Base-by-base conservation (phyloP, 1,140 invertebrate species). In the Drosophila equinoxialis region DNA sequence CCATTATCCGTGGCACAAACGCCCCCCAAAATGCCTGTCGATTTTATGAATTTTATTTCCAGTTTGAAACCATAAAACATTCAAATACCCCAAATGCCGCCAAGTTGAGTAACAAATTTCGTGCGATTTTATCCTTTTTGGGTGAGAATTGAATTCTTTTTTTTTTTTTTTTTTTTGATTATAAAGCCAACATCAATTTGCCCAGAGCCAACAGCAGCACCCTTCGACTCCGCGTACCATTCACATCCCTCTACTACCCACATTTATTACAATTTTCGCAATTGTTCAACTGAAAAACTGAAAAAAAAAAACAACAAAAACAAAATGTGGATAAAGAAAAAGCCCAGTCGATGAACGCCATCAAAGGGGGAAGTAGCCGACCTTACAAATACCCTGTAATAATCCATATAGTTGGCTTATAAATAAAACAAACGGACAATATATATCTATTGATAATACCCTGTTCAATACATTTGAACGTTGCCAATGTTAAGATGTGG, bases 21-120 rank as follows among this genome's bases (percentile, higher is more conserved):
- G 35, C 65, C 73, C 41, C 35, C 51, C 65, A 68, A 66, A 72
- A 76, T 83, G 73, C 58, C 75, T 54, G 80, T 83, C 75, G 76
- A 83, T 79, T 83, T 83, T 83, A 83, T 82, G 80, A 82, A 82
- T 83, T 83, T 83, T 83, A 79, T 79, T 83, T 79, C 60, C 63
- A 69, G 76, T 79, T 83, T 64, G 77, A 80, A 83, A 83, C 76
- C 81, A 83, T 83, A 83, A 83, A 83, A 83, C 81, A 83, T 83
- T 83, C 72, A 79, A 83, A 83, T 83, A 77, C 77, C 66, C 76
- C 66, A 72, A 66, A 66, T 65, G 57, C 54, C 68, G 57, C 54
- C 30, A 30, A 58, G 35, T 23, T 41, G 30, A n/a, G 37, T 57
- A 55, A 51, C 10, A 39, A 59, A 51, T 67, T 68, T 62, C 54